Evolutionary conservation across 1,140 invertebrate species (phyloP).

Genomic region (Sycobia sp.): DNA sequence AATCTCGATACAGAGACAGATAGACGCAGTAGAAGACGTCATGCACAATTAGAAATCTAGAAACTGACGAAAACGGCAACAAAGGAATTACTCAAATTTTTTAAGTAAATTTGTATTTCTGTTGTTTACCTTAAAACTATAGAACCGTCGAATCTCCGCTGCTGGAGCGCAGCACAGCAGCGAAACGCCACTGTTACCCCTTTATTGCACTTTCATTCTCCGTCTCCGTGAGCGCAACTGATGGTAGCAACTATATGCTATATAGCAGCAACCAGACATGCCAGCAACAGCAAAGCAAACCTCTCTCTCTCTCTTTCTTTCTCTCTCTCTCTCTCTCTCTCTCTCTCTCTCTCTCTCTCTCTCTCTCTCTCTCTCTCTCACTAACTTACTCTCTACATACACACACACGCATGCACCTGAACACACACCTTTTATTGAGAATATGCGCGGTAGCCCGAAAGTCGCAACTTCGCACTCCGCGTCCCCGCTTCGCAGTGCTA

Average conservation of each 20-base stretch:
- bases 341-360: conserved; percentile 1
- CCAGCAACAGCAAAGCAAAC: too few relatives aligned
- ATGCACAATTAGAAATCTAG: neutral
- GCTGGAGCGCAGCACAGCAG: neutral
- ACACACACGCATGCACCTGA: neutral
- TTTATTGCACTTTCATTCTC: conserved; percentile 24
- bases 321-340: neutral
- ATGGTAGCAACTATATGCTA: too few relatives aligned
- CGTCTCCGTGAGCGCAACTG: too few relatives aligned
- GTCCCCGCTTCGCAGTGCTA: too few relatives aligned
- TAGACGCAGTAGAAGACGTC: neutral
- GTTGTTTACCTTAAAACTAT: too few relatives aligned
- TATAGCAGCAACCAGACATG: too few relatives aligned
- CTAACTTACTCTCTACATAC: neutral
- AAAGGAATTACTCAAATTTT: too few relatives aligned
- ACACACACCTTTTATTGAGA: too few relatives aligned
- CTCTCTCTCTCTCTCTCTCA: neutral
- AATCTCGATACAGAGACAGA: conserved; percentile 4
- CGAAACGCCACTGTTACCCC: neutral
- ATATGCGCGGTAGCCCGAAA: too few relatives aligned
- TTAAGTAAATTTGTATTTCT: too few relatives aligned
- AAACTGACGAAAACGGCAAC: neutral
- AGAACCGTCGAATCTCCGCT: neutral
- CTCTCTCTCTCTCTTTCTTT: neutral
- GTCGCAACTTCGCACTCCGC: too few relatives aligned